Percentiles rank a stretch among this genome's conserved stretches.
phyloP scores from a whole-genome alignment of 2,888 invertebrate genomes.

The Lumbricus terrestris region DNA sequence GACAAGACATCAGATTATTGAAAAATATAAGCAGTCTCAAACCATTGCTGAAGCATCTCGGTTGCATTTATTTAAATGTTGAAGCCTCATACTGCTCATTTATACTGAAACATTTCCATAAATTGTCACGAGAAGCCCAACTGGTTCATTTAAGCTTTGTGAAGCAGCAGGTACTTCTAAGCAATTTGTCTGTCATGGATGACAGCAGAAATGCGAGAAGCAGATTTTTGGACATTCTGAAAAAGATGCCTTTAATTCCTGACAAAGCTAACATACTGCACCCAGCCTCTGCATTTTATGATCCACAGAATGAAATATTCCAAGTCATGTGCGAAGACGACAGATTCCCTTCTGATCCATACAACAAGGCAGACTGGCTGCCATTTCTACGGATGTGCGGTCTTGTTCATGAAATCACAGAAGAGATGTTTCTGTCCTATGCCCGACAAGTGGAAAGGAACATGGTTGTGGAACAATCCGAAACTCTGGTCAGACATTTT shows the following conservation, averaged over 20 bases:
- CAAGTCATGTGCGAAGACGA: constrained; percentile 30
- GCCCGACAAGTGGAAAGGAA: constrained; percentile 34
- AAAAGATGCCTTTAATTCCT: constrained; percentile 33
- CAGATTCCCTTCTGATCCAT: constrained; percentile 41
- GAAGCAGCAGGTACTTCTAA: constrained; percentile 31
- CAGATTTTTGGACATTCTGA: constrained; percentile 30
- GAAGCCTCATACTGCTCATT: constrained; percentile 36
- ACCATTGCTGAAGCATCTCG: constrained; percentile 34
- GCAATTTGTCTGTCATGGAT: background rate
- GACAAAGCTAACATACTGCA: constrained; percentile 26
- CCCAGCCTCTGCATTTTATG: constrained; percentile 36
- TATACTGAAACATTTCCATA: constrained; percentile 39
- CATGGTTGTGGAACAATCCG: background rate
- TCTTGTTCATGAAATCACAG: constrained; percentile 34
- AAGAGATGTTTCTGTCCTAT: constrained; percentile 37
- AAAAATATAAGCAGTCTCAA: constrained; percentile 30
- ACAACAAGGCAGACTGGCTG: constrained; percentile 39
- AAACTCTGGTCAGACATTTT: background rate
- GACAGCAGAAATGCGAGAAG: constrained; percentile 27
- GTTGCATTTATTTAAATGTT: constrained; percentile 33
- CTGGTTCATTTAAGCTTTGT: constrained; percentile 38
- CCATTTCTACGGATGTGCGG: constrained; percentile 39
- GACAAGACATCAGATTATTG: constrained; percentile 37
- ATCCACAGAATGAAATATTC: constrained; percentile 41
- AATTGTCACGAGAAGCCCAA: constrained; percentile 32